phyloP scores from a whole-genome alignment of 2,888 invertebrate genomes.

The Plutella xylostella region DNA sequence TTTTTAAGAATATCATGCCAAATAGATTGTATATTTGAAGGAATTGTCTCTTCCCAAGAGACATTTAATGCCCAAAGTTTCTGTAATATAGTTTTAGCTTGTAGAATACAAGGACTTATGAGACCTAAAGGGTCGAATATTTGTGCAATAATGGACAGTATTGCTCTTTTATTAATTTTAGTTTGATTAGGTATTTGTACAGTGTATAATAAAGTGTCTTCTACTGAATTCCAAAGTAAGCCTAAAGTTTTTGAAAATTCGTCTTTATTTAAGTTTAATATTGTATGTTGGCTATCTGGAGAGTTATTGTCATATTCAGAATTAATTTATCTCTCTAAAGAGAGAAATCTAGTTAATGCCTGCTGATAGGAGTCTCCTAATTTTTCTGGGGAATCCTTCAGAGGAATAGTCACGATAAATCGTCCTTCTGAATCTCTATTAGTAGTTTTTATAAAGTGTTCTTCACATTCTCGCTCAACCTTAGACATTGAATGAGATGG shows the following conservation, averaged over 20 bases:
- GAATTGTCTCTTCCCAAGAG: slow-evolving; percentile 2
- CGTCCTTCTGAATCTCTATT: not conserved
- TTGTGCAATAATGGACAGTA: slow-evolving; percentile 13
- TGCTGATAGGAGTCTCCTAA: not conserved
- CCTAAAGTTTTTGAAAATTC: slow-evolving; percentile 11
- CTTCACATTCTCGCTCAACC: not conserved
- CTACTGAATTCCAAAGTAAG: slow-evolving; percentile 8
- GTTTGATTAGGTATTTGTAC: not conserved
- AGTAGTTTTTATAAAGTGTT: not conserved
- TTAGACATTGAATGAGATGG: not conserved
- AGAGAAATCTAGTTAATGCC: not conserved
- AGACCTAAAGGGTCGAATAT: slow-evolving; percentile 13
- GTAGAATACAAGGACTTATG: slow-evolving; percentile 7
- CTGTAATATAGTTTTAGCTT: slow-evolving; percentile 6
- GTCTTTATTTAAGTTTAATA: slow-evolving; percentile 6
- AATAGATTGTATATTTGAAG: not conserved
- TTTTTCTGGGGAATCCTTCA: not conserved
- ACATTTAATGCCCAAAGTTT: slow-evolving; percentile 3
- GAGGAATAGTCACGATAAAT: not conserved
- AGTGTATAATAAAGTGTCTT: slow-evolving; percentile 8
- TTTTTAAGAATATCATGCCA: slow-evolving; percentile 1
- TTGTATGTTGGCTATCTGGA: slow-evolving; percentile 1
- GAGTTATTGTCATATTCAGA: not conserved
- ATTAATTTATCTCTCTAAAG: not conserved
- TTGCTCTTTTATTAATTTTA: slow-evolving; percentile 6